Base-by-base conservation (phyloP, 1,140 invertebrate genomes). In the Littorina saxatilis region DNA sequence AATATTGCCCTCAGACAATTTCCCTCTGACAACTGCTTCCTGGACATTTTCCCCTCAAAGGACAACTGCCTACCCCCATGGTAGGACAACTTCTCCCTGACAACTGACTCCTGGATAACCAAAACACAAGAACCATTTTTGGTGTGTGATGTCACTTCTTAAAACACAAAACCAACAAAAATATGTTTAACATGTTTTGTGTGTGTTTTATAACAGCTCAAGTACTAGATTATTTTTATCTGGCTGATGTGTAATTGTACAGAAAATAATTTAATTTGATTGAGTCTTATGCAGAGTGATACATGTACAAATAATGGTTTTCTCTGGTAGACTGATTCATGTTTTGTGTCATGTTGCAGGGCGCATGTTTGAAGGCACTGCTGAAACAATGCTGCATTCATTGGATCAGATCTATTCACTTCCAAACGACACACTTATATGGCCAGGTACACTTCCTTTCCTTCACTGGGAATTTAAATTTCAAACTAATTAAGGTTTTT, bases 281-380 rank as follows among this genome's bases (percentile, higher is more conserved):
- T 7, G 5, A 4, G 23, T 27, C 5, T 27, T 58, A 5, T 9
- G n/a, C n/a, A 58, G 4, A 58, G n/a, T 23, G 15, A 58, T 58
- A 23, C 55, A 58, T 27, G n/a, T 9, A 5, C 7, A 13, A 13
- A 13, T 58, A 27, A 5, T 58, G 9, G 9, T 4, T 23, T 9
- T 27, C 23, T 58, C 9, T 23, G 4, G 9, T 11, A 27, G n/a
- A 58, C 55, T 13, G n/a, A 4, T 23, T 58, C 9, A 11, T 58
- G 4, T 20, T 58, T 58, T 58, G 55, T 58, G 9, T 27, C 23
- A 23, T 39, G 43, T 83, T 85, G 1, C 78, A 91, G 90, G 90
- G 55, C 82, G 88, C 63, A 87, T 90, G 84, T 91, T 91, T 86
- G 90, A 91, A 82, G 77, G 84, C 32, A 61, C 82, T 35, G 39